phyloP scores from a whole-genome alignment of 2,888 invertebrate genomes.

The Ypsolopha sequella region DNA sequence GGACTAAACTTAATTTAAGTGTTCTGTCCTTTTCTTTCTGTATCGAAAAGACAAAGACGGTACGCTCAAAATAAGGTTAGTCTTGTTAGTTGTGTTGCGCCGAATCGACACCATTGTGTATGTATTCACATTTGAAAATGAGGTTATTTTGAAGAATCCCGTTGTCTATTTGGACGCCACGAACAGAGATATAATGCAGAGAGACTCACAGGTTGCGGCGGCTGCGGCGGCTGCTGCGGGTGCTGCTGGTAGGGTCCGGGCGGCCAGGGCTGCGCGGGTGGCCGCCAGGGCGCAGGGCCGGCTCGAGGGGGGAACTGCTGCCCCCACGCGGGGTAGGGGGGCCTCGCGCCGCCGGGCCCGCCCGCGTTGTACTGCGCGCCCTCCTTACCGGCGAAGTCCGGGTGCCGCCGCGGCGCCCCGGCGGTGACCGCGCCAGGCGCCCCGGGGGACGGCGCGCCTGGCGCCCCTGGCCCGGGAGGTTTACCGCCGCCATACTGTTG shows the following conservation, averaged over 20 bases:
- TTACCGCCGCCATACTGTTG: conserved; percentile 51
- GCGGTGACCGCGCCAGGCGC: conserved; percentile 14
- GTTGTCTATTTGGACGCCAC: too few species aligned
- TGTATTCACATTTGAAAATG: too few species aligned
- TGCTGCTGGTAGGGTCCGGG: conserved; percentile 44
- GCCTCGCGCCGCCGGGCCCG: conserved; percentile 19
- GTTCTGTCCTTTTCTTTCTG: too few species aligned
- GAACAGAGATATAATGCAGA: too few species aligned
- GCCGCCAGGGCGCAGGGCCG: conserved; percentile 27
- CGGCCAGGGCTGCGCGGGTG: conserved; percentile 30
- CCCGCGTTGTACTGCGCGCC: conserved; percentile 38
- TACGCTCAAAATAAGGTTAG: too few species aligned
- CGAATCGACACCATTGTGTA: too few species aligned
- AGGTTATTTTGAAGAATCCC: too few species aligned
- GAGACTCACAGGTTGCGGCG: neutral
- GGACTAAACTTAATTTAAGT: too few species aligned
- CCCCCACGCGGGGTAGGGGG: conserved; percentile 21
- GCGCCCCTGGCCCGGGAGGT: conserved; percentile 58
- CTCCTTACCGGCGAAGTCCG: conserved; percentile 83
- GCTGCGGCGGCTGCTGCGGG: conserved; percentile 32
- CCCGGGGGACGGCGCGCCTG: neutral
- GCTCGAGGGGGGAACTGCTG: neutral
- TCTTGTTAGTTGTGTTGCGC: too few species aligned
- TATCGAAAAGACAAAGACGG: too few species aligned
- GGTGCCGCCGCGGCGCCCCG: conserved; percentile 79